Evolutionary conservation across 2,888 invertebrate genomes (phyloP).

Genomic region (Notodonta dromedarius): DNA sequence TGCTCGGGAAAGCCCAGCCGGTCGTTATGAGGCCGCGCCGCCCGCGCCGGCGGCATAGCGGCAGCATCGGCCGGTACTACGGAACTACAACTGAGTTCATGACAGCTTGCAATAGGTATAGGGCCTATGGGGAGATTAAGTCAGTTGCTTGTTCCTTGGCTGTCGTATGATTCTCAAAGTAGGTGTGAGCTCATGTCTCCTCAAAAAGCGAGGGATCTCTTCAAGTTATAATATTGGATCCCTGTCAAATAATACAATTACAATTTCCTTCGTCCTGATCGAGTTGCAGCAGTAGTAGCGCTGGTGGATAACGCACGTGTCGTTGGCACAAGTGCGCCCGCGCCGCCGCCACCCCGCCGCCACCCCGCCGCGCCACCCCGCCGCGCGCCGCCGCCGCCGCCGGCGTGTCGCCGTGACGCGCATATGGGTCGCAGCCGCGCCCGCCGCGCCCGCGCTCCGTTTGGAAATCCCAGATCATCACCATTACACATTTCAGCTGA

Average conservation of each 20-base stretch:
- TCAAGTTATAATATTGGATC: too few species aligned
- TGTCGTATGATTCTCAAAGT: too few species aligned
- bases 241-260: too few species aligned
- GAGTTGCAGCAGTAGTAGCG: conserved; percentile 2
- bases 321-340: too few species aligned
- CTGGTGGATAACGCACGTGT: not conserved
- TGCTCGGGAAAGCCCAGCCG: conserved; percentile 31
- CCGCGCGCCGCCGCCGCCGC: not conserved
- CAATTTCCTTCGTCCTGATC: not conserved
- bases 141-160: too few species aligned
- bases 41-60: too few species aligned
- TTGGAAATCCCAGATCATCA: conserved; percentile 2
- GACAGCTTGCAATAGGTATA: too few species aligned
- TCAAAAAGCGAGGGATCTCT: too few species aligned
- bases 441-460: not conserved
- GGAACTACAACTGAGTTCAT: not conserved
- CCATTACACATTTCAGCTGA: not conserved
- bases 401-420: not conserved
- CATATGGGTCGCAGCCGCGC: not conserved
- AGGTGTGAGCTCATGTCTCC: too few species aligned
- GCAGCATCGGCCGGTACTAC: not conserved
- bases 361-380: not conserved
- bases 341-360: not conserved
- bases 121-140: too few species aligned
- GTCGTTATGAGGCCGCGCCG: not conserved